Evolutionary conservation across 2,888 invertebrate genomes (phyloP).

Genomic region (Nemotelus pantherinus): DNA sequence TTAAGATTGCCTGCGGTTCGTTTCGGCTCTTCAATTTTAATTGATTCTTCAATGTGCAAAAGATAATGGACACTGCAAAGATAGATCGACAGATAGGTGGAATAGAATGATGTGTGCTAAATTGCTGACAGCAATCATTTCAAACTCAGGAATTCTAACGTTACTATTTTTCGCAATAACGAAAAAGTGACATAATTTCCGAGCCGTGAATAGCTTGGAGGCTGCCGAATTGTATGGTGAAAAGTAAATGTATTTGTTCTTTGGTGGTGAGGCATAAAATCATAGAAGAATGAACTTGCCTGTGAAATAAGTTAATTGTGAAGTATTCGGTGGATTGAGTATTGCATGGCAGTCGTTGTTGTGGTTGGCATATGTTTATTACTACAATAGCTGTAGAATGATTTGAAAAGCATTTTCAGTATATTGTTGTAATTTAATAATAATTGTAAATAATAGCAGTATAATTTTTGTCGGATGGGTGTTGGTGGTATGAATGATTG

Average conservation of each 20-base stretch:
- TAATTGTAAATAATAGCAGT: too few relatives aligned
- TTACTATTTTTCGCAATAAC: background rate
- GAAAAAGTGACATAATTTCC: background rate
- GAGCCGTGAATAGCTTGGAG: background rate
- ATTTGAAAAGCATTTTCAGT: too few relatives aligned
- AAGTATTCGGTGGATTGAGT: too few relatives aligned
- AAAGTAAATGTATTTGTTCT: background rate
- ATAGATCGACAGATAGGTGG: background rate
- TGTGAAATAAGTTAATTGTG: too few relatives aligned
- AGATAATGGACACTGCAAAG: background rate
- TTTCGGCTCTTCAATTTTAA: background rate
- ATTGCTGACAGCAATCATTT: background rate
- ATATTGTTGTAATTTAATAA: too few relatives aligned
- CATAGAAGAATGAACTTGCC: too few relatives aligned
- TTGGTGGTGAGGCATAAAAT: too few relatives aligned
- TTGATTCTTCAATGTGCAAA: background rate
- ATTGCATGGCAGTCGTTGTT: too few relatives aligned
- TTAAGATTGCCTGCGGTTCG: background rate
- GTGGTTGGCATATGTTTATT: too few relatives aligned
- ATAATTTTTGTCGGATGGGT: too few relatives aligned
- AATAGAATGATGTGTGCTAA: slow-evolving; percentile 8
- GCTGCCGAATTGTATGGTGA: background rate
- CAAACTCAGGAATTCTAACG: background rate
- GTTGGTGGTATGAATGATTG: too few relatives aligned
- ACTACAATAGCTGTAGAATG: too few relatives aligned